Conservation (phyloP, 2,113 vertebrate species). For the Bubalus kerabau region DNA sequence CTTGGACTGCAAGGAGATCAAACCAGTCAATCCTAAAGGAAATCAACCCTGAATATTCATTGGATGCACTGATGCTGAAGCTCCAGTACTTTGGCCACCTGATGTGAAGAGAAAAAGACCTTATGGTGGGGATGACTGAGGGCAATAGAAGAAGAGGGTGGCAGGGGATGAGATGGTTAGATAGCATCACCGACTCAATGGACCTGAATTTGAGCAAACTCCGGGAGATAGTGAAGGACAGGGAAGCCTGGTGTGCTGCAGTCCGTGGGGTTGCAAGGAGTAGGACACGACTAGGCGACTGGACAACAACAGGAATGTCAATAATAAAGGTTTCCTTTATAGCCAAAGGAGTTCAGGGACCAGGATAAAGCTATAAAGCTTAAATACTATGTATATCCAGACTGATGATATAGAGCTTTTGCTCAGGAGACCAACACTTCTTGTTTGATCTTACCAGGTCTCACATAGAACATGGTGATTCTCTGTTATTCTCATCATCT, state of each 20-base stretch:
- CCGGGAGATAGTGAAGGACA: background rate
- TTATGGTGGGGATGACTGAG: background rate
- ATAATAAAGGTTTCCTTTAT: background rate
- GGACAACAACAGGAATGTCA: background rate
- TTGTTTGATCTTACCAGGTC: background rate
- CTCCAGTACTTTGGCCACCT: background rate
- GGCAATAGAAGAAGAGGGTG: background rate
- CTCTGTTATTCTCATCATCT: background rate
- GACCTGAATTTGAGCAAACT: background rate
- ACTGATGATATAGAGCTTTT: background rate
- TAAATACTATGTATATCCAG: background rate
- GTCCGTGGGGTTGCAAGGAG: background rate
- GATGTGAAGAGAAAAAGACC: background rate
- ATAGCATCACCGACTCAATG: background rate
- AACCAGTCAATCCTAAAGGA: background rate
- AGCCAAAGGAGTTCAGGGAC: background rate
- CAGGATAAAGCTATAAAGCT: background rate
- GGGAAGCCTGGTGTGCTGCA: background rate
- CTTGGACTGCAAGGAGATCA: background rate
- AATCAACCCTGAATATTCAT: background rate
- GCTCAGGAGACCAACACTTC: background rate
- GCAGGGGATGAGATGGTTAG: background rate
- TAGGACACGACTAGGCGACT: background rate
- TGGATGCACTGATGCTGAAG: background rate
- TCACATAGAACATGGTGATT: background rate